Base-by-base conservation (phyloP, 2,113 vertebrate species). In the Penelope pileata region DNA sequence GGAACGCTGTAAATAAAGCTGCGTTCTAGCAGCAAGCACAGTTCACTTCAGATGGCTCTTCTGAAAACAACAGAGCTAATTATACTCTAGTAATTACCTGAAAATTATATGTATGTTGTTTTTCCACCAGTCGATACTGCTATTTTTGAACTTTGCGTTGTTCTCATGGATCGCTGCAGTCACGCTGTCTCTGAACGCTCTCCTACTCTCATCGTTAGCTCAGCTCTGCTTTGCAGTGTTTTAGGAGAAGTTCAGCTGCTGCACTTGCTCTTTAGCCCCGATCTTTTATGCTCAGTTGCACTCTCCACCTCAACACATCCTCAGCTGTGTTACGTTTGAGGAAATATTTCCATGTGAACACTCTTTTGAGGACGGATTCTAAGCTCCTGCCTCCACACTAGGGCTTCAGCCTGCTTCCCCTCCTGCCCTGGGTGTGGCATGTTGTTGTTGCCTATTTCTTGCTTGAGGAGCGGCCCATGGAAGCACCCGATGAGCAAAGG, bases 81-180 rank as follows among this genome's bases (percentile, higher is more conserved):
- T 97, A 98, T 91, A 94, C 95, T 24, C 56, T 88, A 56, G 93
- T 96, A 96, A 98, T 97, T 97, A 97, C 97, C 97, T 97, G 96
- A 94, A 97, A 98, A 98, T 98, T 97, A 97, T 96, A 97, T 91
- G 97, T 95, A 90, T 97, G 96, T 92, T 97, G 97, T 90, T 94
- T 97, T 97, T 96, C 93, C 88, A 92, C 60, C 75, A 91, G 97
- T 93, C 91, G 83, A 95, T 97, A 95, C 83, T 93, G 95, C 96
- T 97, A 96, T 97, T 98, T 97, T 91, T 94, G 97, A 97, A 88
- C 91, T 94, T 64, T 58, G 72, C 96, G 76, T 95, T 92, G 96
- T 97, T 96, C 96, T 77, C 70, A 22, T 84, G 92, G 48, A 77
- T 84, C 85, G 91, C 91, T 92, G 94, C 86, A 97, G 96, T 96